Percentiles rank a stretch among this genome's conserved stretches.
Evolutionary conservation across 2,888 invertebrate genomes (phyloP).

Genomic region (Chirona hameri): DNA sequence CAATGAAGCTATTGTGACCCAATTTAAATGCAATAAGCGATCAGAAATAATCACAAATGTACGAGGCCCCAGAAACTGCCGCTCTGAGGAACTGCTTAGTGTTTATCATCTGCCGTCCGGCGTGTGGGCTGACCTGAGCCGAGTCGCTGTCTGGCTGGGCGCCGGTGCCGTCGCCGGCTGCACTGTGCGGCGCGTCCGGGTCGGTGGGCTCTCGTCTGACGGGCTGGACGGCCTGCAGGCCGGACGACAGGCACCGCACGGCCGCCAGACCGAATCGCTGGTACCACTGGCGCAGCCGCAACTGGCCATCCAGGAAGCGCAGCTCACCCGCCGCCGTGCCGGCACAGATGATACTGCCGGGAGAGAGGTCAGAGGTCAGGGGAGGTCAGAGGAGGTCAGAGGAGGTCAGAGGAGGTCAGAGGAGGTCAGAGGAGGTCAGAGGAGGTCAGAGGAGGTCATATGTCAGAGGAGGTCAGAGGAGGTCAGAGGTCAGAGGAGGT

Average conservation of each 20-base stretch:
- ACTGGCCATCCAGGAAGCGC: conserved; percentile 57
- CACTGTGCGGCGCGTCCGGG: background rate
- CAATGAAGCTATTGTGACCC: too few species aligned
- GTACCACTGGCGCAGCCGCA: conserved; percentile 59
- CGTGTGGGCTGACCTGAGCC: too few species aligned
- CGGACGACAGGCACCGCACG: background rate
- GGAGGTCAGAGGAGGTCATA: too few species aligned
- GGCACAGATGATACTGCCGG: conserved; percentile 53
- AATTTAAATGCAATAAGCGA: too few species aligned
- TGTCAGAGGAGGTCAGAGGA: too few species aligned
- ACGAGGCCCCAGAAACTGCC: too few species aligned
- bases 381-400: background rate
- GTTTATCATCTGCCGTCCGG: too few species aligned
- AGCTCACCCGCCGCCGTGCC: conserved; percentile 57
- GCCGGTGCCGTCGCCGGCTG: background rate
- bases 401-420: background rate
- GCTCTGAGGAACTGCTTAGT: too few species aligned
- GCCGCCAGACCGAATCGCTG: conserved; percentile 49
- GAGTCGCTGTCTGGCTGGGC: too few species aligned
- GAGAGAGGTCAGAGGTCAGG: background rate
- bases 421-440: too few species aligned
- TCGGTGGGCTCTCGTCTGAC: background rate
- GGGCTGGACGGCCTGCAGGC: background rate
- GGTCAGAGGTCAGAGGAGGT: too few species aligned
- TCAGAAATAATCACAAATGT: too few species aligned